Evolutionary conservation across 2,888 invertebrate species (phyloP).

Genomic region (Nebria salina): DNA sequence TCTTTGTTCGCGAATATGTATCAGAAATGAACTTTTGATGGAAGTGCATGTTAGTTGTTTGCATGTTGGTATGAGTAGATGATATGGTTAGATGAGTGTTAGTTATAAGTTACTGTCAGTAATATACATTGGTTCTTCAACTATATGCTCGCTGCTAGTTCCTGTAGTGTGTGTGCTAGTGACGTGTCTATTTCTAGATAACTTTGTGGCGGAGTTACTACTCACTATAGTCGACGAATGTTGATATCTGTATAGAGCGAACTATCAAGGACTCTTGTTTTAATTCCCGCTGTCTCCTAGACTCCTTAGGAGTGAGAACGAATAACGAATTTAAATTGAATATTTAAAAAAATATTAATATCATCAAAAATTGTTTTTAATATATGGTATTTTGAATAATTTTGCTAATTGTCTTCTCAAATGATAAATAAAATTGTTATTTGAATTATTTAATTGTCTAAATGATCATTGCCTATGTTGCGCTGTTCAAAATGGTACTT

Average conservation of each 20-base stretch:
- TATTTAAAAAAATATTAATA: neutral
- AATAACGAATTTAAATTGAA: neutral
- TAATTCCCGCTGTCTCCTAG: neutral
- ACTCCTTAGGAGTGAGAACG: neutral
- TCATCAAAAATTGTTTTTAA: no score
- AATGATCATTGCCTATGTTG: no score
- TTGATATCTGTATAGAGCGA: conserved; percentile 2
- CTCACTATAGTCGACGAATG: neutral
- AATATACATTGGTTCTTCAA: neutral
- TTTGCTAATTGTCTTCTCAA: no score
- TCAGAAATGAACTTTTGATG: conserved; percentile 1
- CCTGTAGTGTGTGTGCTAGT: conserved; percentile 4
- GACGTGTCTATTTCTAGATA: conserved; percentile 4
- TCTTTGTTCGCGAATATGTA: neutral
- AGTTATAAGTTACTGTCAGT: neutral
- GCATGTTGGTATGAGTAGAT: neutral
- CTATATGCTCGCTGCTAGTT: neutral
- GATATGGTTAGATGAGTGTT: neutral
- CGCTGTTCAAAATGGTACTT: no score
- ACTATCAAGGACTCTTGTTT: conserved; percentile 12
- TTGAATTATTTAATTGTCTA: no score
- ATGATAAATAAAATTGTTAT: no score
- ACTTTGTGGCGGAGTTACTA: conserved; percentile 18
- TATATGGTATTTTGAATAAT: no score
- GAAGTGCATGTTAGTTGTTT: neutral